A percentile compares a stretch with the other conserved stretches of the same genome.
Conservation (phyloP, 2,113 vertebrate genomes). For the Phaethornis superciliosus region DNA sequence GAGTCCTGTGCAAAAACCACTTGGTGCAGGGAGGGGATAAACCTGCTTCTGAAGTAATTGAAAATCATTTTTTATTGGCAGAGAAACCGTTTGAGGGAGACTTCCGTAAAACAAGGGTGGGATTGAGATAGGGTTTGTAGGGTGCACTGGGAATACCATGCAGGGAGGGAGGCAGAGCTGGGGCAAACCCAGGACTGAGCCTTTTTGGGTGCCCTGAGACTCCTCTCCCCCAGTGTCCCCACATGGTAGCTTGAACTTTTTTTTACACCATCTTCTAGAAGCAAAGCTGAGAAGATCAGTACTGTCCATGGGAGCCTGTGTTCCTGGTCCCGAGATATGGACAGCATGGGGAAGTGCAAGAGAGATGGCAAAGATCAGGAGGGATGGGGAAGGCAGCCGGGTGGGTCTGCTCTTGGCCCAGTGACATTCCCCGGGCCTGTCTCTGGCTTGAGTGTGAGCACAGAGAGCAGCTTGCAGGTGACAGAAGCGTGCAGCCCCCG, state of each 20-base stretch:
- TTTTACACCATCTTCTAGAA: neutral
- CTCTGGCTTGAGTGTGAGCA: neutral
- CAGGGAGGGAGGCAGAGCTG: neutral
- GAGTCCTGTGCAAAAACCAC: neutral
- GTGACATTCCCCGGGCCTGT: fast-evolving
- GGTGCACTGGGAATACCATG: neutral
- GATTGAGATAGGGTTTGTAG: neutral
- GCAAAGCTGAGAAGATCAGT: neutral
- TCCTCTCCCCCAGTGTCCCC: too few relatives aligned
- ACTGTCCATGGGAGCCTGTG: fast-evolving
- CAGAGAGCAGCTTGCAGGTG: neutral
- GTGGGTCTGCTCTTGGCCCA: neutral
- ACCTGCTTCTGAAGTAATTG: constrained; percentile 2
- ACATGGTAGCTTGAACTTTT: fast-evolving
- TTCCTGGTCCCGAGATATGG: neutral
- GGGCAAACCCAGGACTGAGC: fast-evolving
- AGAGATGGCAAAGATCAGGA: neutral
- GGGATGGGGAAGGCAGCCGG: neutral
- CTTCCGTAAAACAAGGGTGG: neutral
- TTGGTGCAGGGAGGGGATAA: constrained; percentile 5
- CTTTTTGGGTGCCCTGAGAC: neutral
- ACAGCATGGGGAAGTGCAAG: neutral
- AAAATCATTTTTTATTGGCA: constrained; percentile 15
- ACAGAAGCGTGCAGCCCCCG: fast-evolving
- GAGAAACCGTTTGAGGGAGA: neutral